Base-by-base conservation (phyloP, 1,140 invertebrate species). In the Drosophila trapezifrons region DNA sequence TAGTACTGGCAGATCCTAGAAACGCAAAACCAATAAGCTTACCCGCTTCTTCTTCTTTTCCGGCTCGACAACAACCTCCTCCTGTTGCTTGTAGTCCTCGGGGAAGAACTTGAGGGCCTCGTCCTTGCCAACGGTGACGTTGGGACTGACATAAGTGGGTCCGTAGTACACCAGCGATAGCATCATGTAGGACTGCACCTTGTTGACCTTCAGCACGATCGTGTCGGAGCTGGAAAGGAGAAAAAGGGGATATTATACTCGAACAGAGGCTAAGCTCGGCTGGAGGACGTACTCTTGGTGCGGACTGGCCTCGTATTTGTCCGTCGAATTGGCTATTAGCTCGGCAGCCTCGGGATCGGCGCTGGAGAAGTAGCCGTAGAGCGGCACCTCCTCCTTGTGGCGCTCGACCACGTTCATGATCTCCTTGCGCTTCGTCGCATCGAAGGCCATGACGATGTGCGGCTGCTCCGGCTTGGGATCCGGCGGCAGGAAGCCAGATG, bases 51-150 rank as follows among this genome's bases (percentile, higher is more conserved):
- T 78, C 17, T 69, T 73, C 32, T 65, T 74, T 4, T 29, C 47
- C 1, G 18, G 43, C 8, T 81, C 67, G 1, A 10, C 37, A 4
- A 43, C 52, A 0, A 74, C 54, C 15, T 86, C 78, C 22, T 78
- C 75, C 1, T 78, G 74, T 1, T 49, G 64, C 25, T 90, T 93
- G 80, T 95, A 95, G 7, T 93, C 93, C 25, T 93, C 93, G 15
- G 94, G 94, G 76, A 95, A 95, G 93, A 95, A 94, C 54, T 93
- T 89, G 7, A 90, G 86, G 57, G 94, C 94, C 73, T 95, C 94
- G 22, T 92, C 85, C 17, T 91, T 92, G 0, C 95, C 95, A 12
- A 92, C 77, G 9, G 93, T 93, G 0, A 93, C 89, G 80, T 95
- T 94, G 18, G 92, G 90, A 80, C 94, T 95, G 4, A 94, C 93